These are phyloP conservation scores for Chanos chanos DNA, from an alignment of 2,797 vertebrate species.

Conservation along the genomic window DNA sequence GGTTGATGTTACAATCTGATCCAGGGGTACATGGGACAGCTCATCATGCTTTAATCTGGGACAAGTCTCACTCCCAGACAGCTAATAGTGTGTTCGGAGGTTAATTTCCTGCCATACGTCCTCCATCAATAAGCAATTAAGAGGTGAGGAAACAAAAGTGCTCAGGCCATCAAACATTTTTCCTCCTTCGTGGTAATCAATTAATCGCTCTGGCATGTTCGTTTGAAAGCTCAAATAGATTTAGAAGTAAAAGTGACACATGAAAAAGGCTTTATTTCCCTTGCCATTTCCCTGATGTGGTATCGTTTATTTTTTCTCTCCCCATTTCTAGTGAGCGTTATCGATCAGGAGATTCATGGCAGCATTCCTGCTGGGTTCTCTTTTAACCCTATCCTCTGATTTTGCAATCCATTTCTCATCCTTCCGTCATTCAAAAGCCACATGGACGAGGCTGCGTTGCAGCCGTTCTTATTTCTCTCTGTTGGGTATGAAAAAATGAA, in stretches of 20 bases:
- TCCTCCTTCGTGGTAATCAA: slow-evolving; percentile 58
- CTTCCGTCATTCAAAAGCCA: slow-evolving; percentile 30
- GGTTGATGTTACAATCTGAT: slow-evolving; percentile 6
- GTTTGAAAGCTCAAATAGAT: slow-evolving; percentile 58
- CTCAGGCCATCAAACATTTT: slow-evolving; percentile 51
- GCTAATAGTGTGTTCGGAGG: slow-evolving; percentile 70
- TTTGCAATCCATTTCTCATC: slow-evolving; percentile 32
- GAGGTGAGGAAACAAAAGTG: slow-evolving; percentile 63
- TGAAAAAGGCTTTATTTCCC: slow-evolving; percentile 37
- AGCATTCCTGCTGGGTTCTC: slow-evolving; percentile 13
- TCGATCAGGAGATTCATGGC: slow-evolving; percentile 29
- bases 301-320: background rate
- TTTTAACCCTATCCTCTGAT: slow-evolving; percentile 36
- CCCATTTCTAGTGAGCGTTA: slow-evolving; percentile 13
- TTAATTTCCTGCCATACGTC: slow-evolving; percentile 73
- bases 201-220: slow-evolving; percentile 57
- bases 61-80: slow-evolving; percentile 60
- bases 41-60: slow-evolving; percentile 60
- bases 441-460: slow-evolving; percentile 6
- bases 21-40: slow-evolving; percentile 57
- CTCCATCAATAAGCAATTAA: slow-evolving; percentile 79
- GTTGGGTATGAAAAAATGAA: slow-evolving; percentile 22
- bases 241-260: slow-evolving; percentile 50
- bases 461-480: slow-evolving; percentile 14
- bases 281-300: slow-evolving; percentile 23